Base-by-base conservation (phyloP, 1,140 invertebrate species). In the Ctenoplectra terminalis region DNA sequence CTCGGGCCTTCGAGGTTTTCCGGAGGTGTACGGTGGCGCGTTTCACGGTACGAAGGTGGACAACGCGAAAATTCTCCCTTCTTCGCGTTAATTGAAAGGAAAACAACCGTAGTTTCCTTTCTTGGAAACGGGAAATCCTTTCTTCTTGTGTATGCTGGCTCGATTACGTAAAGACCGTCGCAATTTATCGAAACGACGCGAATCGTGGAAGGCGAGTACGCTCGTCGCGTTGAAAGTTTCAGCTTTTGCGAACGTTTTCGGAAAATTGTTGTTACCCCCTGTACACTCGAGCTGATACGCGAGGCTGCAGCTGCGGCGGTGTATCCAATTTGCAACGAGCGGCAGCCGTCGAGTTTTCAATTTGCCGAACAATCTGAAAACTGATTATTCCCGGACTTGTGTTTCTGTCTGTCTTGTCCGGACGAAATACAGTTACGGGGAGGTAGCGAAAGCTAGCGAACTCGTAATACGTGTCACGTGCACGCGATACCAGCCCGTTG, bases 391-490 rank as follows among this genome's bases (percentile, higher is more conserved):
- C 11, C 17, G 13, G 20, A 15, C 17, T n/a, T 63, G 60, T 46
- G 67, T 52, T 75, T 43, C 61, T 66, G 26, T 54, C 37, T 43
- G 34, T 43, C 67, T 71, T 54, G 67, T 23, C n/a, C n/a, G 46
- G 26, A 29, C 34, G 46, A 52, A 66, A 76, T 54, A 76, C 37
- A 43, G 37, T 31, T 34, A 54, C 23, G 9, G 9, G 8, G 1
- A n/a, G 17, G 20, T 15, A n/a, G 26, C 15, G 23, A 29, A 31
- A 46, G 46, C 20, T 48, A 8, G 31, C 13, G 20, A 52, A 50
- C 58, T 37, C 77, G 77, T 80, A 71, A 78, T 71, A 71, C 66
- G 54, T 48, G 46, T 80, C 77, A 54, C 15, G 15, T 20, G 20
- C 70, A 40, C 46, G 69, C 69, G 69, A 79, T 79, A 79, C 43